Evolutionary conservation across 2,888 invertebrate species (phyloP), one percentile per base, ranked within the genome.

Genomic region (Mactromeris polynyma): DNA sequence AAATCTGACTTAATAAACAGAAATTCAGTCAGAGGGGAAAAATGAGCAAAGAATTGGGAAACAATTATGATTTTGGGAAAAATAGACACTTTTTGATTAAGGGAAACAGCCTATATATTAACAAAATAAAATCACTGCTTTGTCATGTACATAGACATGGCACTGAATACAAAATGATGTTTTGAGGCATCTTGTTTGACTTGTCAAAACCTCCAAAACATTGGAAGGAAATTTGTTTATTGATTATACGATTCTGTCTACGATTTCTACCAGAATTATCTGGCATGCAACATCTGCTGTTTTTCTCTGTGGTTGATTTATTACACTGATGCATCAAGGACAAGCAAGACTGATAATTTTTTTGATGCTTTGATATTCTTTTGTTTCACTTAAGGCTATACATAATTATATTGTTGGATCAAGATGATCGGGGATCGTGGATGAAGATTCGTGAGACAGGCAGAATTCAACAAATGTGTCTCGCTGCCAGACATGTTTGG

Each of bases 211-310:
- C 58, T 42, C 14, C 42, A 9, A 42, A 42, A 42, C 6, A 6
- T 9, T 42, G 42, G 42, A 58, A n/a, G 26, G 58, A 26, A n/a
- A 58, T 58, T 58, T 58, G 58, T 58, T 58, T 58, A 58, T 58
- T 58, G 58, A 58, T 58, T 58, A 19, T 7, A 2, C 6, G 58
- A 21, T 58, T 26, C 58, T n/a, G 58, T 58, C 58, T 58, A 58
- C 58, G 2, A 58, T 58, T 58, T 58, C 19, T 14, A 58, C 58
- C 21, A 58, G 58, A 58, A 58, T 58, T 58, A 58, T 58, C 58
- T 58, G 21, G 58, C 58, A 58, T 58, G 58, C 58, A 58, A 58
- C 58, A 58, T 58, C 58, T 58, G 58, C 58, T n/a, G 58, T 58
- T 7, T 14, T 58, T 58, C n/a, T 26, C 6, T 58, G n/a, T 42